A percentile compares a stretch with the other conserved stretches of the same genome.
Conservation (phyloP, 2,797 vertebrate species). For the Spinus olivaceus region DNA sequence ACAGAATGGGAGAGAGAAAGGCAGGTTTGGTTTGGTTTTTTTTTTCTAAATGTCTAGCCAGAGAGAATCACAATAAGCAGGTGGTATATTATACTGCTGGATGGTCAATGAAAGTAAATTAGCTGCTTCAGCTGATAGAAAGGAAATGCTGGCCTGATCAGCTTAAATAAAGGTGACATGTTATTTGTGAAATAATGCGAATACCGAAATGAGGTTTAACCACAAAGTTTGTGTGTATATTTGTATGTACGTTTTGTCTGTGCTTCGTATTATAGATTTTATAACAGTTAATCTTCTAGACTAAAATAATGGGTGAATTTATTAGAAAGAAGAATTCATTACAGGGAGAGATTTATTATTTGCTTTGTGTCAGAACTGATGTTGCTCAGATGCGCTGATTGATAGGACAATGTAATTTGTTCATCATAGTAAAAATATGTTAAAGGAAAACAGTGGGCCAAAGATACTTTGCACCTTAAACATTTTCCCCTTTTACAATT, state of each 20-base stretch:
- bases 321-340: constrained; percentile 73
- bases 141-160: constrained; percentile 58
- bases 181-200: constrained; percentile 73
- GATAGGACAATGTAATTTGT: constrained; percentile 53
- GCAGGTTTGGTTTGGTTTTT: background rate
- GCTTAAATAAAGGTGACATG: constrained; percentile 72
- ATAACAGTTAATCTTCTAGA: constrained; percentile 54
- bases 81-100: constrained; percentile 69
- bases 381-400: constrained; percentile 56
- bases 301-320: constrained; percentile 75
- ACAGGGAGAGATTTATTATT: constrained; percentile 73
- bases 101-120: constrained; percentile 78
- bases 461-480: background rate
- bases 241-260: background rate
- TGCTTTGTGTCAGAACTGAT: constrained; percentile 72
- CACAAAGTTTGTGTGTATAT: constrained; percentile 31
- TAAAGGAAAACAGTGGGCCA: constrained; percentile 1
- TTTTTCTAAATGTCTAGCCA: background rate
- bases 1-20: background rate
- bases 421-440: background rate
- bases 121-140: constrained; percentile 70
- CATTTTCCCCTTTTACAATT: background rate
- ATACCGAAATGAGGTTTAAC: constrained; percentile 69
- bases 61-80: constrained; percentile 69
- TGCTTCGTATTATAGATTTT: background rate